Evolutionary conservation across 2,797 vertebrate genomes (phyloP), one percentile per base, ranked within the genome.

Genomic region (Parauchenoglanis punctatus): DNA sequence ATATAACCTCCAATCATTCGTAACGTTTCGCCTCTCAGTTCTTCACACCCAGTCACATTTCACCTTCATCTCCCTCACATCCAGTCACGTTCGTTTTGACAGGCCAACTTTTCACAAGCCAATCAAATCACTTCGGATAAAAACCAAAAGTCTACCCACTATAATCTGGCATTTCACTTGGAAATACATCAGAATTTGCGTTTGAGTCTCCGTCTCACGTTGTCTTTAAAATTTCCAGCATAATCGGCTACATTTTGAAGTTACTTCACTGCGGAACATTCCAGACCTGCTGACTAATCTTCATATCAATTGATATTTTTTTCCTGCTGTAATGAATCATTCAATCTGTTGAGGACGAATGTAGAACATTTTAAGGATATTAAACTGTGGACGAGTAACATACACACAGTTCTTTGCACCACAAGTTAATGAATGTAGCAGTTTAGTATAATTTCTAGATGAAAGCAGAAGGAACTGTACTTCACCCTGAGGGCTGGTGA

Each of bases 261-360:
- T 76, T n/a, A 52, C 0, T 25, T 81, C 23, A 25, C 83, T 73
- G 58, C 31, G 56, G 61, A 73, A 88, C 87, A 86, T 86, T 86
- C 78, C 84, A 58, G 25, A 86, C 61, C 84, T 86, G n/a, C 80
- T 77, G 61, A 78, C n/a, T 15, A 28, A 68, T 18, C 13, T 20
- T 77, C 12, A 3, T 4, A 4, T 13, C 11, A 3, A 1, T 44
- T 6, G 2, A 23, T 46, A 11, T 28, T 75, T 40, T 35, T 56
- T 4, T 87, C 28, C 20, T n/a, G 44, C 81, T 78, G 61, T 67
- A 67, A 44, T 61, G 3, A 49, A 20, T 0, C 31, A 12, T 65
- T 7, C 44, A 61, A 1, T 56, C 40, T 54, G n/a, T 44, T 73
- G 15, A 58, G 54, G 52, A 78, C 4, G 23, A 61, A 15, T 10